Base-by-base conservation (phyloP, 2,888 invertebrate species). In the Spicauda simplicius region DNA sequence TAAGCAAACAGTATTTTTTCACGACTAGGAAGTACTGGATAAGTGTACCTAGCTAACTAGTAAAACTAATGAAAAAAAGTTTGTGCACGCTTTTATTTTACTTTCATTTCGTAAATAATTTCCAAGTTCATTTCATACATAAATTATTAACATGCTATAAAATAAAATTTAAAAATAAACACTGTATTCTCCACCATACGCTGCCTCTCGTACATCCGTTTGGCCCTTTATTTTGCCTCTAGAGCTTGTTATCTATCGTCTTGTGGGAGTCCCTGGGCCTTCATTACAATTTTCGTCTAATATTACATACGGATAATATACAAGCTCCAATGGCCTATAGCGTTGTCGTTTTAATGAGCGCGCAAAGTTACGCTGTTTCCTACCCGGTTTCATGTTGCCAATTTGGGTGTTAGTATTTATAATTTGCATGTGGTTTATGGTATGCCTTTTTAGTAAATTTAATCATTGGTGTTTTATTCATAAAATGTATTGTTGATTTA, bases 201-300 rank as follows among this genome's bases (percentile, higher is more conserved):
- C 55, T 63, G 30, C 16, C 63, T 64, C 56, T 64, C 50, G 11
- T 33, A 25, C 33, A 57, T 33, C 33, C 50, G 50, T 14, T 56
- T 20, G 56, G 37, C 50, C 50, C 57, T 57, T 52, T 64, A 75
- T 73, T 80, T 75, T 74, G 76, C 81, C 80, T 80, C 80, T 69
- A 69, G 76, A 84, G 84, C 87, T 88, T 85, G 88, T 89, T 90
- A 86, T 85, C 85, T 84, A 82, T 82, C 82, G 83, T 85, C 88
- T 89, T 87, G 85, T 77, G 86, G 84, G 84, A 83, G 81, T 86
- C 84, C 83, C 83, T 85, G 77, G 78, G 83, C 85, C 83, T 89
- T 90, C 84, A 89, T 90, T 87, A 90, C 85, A 88, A 86, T 88
- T 89, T 91, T 89, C 86, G 84, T 90, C 85, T 87, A 85, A 84